These are phyloP conservation scores for Pampus argenteus DNA, from an alignment of 2,797 vertebrate species.

Conservation along the genomic window DNA sequence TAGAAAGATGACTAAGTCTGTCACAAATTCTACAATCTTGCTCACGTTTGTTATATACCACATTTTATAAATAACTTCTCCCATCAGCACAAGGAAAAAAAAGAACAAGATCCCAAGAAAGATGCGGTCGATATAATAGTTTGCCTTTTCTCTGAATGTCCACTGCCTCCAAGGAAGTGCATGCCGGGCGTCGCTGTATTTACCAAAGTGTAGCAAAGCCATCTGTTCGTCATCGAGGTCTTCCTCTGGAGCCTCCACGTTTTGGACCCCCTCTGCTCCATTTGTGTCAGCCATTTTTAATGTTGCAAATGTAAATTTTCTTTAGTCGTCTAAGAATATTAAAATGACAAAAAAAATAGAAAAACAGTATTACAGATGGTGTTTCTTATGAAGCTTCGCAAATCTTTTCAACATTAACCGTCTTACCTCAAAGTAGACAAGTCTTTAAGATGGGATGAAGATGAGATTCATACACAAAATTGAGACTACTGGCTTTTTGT, in stretches of 20 bases:
- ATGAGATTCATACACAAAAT: not conserved
- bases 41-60: constrained; percentile 78
- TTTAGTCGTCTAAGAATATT: constrained; percentile 12
- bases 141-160: constrained; percentile 79
- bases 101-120: constrained; percentile 76
- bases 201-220: constrained; percentile 68
- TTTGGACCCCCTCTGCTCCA: constrained; percentile 34
- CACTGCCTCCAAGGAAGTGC: constrained; percentile 81
- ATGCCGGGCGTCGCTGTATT: constrained; percentile 61
- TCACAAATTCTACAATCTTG: constrained; percentile 64
- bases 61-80: constrained; percentile 77
- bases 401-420: not conserved
- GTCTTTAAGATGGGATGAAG: not conserved
- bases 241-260: constrained; percentile 66
- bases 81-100: constrained; percentile 65
- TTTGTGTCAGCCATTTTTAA: constrained; percentile 70
- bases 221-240: constrained; percentile 55
- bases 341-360: not conserved
- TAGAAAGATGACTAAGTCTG: constrained; percentile 56
- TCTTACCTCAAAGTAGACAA: constrained; percentile 65
- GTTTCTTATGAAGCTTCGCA: constrained; percentile 1
- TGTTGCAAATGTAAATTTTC: constrained; percentile 21
- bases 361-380: not conserved
- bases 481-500: constrained; percentile 21
- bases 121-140: constrained; percentile 77